A percentile compares a stretch with the other conserved stretches of the same genome.
These are phyloP conservation scores for Cettia cetti DNA, from an alignment of 2,113 vertebrate genomes.

Conservation along the genomic window DNA sequence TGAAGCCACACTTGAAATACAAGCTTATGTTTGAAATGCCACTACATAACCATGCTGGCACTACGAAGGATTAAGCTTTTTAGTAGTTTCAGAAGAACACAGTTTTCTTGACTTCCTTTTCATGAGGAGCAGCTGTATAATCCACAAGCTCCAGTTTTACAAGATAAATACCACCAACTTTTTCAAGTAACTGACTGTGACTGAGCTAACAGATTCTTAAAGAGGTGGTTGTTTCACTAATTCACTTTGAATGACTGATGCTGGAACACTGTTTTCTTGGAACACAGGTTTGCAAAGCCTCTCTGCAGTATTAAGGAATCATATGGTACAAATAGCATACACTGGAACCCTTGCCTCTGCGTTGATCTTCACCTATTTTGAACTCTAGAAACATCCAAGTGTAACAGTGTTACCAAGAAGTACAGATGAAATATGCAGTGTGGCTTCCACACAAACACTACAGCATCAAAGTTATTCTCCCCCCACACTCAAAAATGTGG, in stretches of 20 bases:
- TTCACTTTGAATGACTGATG: neutral
- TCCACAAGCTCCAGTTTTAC: neutral
- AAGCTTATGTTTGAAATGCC: neutral
- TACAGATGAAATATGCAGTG: neutral
- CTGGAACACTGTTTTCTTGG: neutral
- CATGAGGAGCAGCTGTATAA: neutral
- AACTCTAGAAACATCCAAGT: neutral
- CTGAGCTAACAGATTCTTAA: neutral
- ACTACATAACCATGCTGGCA: neutral
- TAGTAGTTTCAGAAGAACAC: neutral
- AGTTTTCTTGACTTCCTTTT: neutral
- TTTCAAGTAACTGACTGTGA: neutral
- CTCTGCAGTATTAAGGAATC: neutral
- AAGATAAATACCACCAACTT: neutral
- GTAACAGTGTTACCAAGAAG: neutral
- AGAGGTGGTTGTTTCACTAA: neutral
- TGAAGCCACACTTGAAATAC: neutral
- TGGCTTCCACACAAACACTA: neutral
- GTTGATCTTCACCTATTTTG: neutral
- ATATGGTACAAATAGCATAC: neutral
- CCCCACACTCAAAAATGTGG: neutral
- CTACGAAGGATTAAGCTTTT: neutral
- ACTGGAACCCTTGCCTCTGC: neutral
- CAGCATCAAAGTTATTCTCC: neutral
- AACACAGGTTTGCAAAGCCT: neutral